Evolutionary conservation across 2,888 invertebrate species (phyloP).

Genomic region (Nemotelus pantherinus): DNA sequence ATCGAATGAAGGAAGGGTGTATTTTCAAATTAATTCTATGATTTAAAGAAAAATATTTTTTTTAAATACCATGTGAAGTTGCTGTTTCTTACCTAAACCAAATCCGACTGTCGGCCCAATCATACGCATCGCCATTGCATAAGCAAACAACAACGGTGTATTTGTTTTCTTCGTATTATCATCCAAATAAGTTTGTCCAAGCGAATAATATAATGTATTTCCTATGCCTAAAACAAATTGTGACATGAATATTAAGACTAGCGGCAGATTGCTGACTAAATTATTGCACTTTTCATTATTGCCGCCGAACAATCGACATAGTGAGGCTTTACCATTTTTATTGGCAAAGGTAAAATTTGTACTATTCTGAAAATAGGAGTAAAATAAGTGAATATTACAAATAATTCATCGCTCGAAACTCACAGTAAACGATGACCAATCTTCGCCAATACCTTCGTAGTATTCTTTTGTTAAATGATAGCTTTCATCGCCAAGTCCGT

Average conservation of each 20-base stretch:
- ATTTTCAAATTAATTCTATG: not conserved
- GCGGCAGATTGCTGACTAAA: slow-evolving; percentile 66
- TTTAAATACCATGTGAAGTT: too few species aligned
- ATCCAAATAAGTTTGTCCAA: slow-evolving; percentile 75
- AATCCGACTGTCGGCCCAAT: slow-evolving; percentile 71
- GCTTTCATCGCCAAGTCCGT: slow-evolving; percentile 69
- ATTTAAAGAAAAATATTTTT: not conserved
- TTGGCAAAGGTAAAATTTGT: slow-evolving; percentile 16
- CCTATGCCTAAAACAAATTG: slow-evolving; percentile 77
- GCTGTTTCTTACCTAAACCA: slow-evolving; percentile 62
- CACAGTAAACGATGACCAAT: not conserved
- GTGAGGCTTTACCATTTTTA: not conserved
- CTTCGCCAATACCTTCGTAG: slow-evolving; percentile 52
- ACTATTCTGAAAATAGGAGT: slow-evolving; percentile 13
- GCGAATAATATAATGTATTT: slow-evolving; percentile 72
- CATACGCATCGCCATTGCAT: slow-evolving; percentile 63
- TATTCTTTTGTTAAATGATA: slow-evolving; percentile 63
- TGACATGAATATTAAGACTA: slow-evolving; percentile 72
- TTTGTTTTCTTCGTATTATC: slow-evolving; percentile 74
- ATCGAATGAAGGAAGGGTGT: slow-evolving; percentile 55
- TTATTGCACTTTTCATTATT: slow-evolving; percentile 64
- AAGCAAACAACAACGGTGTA: slow-evolving; percentile 69
- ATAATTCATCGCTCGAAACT: not conserved
- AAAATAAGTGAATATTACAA: not conserved
- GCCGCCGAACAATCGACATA: slow-evolving; percentile 27